A percentile compares a stretch with the other conserved stretches of the same genome.
Conservation (phyloP, 2,113 vertebrate genomes). For the Chiloscyllium plagiosum region DNA sequence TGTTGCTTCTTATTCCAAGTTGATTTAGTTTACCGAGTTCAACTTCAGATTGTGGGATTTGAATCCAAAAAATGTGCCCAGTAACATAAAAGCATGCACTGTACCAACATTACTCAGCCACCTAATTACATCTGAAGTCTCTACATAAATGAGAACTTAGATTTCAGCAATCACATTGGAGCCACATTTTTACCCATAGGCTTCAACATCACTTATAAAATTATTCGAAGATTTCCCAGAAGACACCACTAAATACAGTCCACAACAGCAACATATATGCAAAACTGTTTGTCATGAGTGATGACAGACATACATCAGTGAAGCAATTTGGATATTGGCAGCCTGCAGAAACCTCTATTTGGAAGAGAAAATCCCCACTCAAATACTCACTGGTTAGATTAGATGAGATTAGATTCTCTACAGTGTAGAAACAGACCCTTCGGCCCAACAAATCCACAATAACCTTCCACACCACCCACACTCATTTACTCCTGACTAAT, state of each 20-base stretch:
- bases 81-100: neutral
- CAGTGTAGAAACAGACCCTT: no score
- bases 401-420: no score
- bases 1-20: neutral
- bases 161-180: neutral
- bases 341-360: neutral
- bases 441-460: no score
- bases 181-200: neutral
- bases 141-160: neutral
- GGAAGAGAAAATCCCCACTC: neutral
- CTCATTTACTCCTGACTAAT: no score
- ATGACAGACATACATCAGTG: neutral
- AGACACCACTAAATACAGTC: neutral
- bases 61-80: neutral
- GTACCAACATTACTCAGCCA: neutral
- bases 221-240: neutral
- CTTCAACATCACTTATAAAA: neutral
- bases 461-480: no score
- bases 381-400: neutral
- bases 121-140: neutral
- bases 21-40: neutral
- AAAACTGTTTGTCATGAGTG: neutral
- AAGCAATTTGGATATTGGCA: neutral
- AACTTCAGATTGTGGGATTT: neutral
- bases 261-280: neutral